Evolutionary conservation across 2,888 invertebrate genomes (phyloP), one percentile per base, ranked within the genome.

Genomic region (Athetis lepigone): DNA sequence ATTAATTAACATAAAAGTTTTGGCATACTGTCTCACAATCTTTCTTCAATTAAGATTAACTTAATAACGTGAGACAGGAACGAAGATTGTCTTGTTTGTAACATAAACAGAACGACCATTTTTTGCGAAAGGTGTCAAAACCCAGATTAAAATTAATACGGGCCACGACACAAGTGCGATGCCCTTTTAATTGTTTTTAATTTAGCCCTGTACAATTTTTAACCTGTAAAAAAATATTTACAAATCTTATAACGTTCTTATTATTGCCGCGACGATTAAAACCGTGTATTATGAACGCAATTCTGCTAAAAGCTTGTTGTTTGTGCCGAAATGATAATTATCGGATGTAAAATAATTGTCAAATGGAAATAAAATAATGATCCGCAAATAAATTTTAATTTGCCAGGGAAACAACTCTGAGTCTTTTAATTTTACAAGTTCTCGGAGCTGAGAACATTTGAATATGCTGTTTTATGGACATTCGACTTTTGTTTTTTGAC

Each of bases 181-280:
- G 55, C 11, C 36, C 70, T 70, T 39, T 61, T 19, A 52, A 71
- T 54, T 60, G 75, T 21, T 57, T 75, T 60, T 69, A 75, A 75
- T 71, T 75, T 8, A 33, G 33, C 33, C 13, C 33, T 13, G 13
- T 33, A 33, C 13, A 13, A 33, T 73, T 69, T 62, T 45, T 70
- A 62, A 62, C 56, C 36, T 47, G 61, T 52, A 52, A 49, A 70
- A 51, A n/a, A 23, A 13, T 42, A 55, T 40, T 49, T 19, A 4
- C 46, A 55, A 25, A 40, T 36, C 1, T 1, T 39, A 5, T 11
- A 21, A 6, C 37, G 29, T 23, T 47, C 47, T 52, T 47, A 46
- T 21, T 25, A 47, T n/a, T 11, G 37, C 6, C 29, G 37, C 18
- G n/a, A 8, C 11, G 13, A 52, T 37, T 71, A 29, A 6, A 51